phyloP scores from a whole-genome alignment of 2,888 invertebrate species.

The Aleiodes leptofemur region DNA sequence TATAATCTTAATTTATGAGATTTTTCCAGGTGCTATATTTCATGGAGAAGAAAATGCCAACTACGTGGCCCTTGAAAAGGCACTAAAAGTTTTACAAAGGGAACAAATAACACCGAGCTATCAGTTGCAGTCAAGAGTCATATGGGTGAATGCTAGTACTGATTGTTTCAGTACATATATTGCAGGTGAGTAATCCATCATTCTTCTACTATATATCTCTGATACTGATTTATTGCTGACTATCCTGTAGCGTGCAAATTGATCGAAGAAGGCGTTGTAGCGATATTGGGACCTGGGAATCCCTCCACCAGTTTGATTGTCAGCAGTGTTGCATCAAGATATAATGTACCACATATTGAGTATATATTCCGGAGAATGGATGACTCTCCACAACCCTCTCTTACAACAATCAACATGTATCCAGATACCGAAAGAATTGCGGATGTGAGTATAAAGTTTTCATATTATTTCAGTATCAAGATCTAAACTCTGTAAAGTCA shows the following conservation, averaged over 20 bases:
- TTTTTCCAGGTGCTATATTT: slow-evolving; percentile 67
- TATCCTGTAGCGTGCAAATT: slow-evolving; percentile 86
- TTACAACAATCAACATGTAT: slow-evolving; percentile 81
- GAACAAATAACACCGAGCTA: slow-evolving; percentile 63
- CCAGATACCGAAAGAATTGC: slow-evolving; percentile 75
- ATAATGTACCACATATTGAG: slow-evolving; percentile 91
- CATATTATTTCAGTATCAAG: too few relatives aligned
- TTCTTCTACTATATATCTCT: slow-evolving; percentile 39
- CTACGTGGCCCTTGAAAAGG: slow-evolving; percentile 60
- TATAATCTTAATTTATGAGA: slow-evolving; percentile 15
- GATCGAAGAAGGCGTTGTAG: slow-evolving; percentile 90
- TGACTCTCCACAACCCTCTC: slow-evolving; percentile 75
- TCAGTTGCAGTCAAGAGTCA: slow-evolving; percentile 57
- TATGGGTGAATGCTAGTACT: slow-evolving; percentile 61
- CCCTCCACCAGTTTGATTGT: slow-evolving; percentile 90
- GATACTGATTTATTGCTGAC: not conserved
- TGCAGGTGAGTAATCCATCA: slow-evolving; percentile 56
- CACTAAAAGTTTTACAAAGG: slow-evolving; percentile 57
- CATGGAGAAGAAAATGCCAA: slow-evolving; percentile 64
- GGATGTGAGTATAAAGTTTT: slow-evolving; percentile 54
- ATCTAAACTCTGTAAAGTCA: too few relatives aligned
- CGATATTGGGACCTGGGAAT: slow-evolving; percentile 94
- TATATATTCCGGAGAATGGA: slow-evolving; percentile 83
- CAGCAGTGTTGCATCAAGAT: slow-evolving; percentile 87
- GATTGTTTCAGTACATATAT: slow-evolving; percentile 67